phyloP scores from a whole-genome alignment of 2,888 invertebrate genomes.

The Bombyx huttoni region DNA sequence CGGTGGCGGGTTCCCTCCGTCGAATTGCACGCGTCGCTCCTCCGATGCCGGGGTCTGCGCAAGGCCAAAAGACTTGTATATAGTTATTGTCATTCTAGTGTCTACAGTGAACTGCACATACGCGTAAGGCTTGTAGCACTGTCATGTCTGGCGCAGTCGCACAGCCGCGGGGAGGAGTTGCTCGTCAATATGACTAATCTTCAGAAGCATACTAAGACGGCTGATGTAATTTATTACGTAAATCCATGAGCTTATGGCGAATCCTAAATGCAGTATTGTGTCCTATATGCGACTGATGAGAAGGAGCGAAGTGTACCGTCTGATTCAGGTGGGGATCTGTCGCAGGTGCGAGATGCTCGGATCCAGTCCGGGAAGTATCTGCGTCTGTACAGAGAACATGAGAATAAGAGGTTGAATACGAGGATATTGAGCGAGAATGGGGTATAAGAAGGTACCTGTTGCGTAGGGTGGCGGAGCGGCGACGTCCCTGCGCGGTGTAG shows the following conservation, averaged over 20 bases:
- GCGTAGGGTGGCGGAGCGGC: constrained; percentile 25
- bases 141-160: not conserved
- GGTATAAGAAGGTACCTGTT: not conserved
- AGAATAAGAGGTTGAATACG: too few species aligned
- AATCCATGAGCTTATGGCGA: too few species aligned
- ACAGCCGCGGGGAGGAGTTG: not conserved
- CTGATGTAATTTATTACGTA: too few species aligned
- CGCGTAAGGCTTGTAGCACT: not conserved
- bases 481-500: constrained; percentile 29
- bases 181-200: not conserved
- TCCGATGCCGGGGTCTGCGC: constrained; percentile 17
- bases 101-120: constrained; percentile 4
- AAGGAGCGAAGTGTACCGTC: too few species aligned
- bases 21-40: constrained; percentile 46
- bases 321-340: too few species aligned
- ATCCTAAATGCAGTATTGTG: too few species aligned
- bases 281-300: too few species aligned
- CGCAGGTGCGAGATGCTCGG: too few species aligned
- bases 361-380: too few species aligned
- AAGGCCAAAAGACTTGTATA: not conserved
- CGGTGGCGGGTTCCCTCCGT: constrained; percentile 18
- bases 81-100: not conserved
- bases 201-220: too few species aligned
- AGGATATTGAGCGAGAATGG: too few species aligned
- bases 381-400: too few species aligned